Percentiles rank a stretch among this genome's conserved stretches.
Conservation (phyloP, 2,888 invertebrate species). For the Drosophila gaucha region DNA sequence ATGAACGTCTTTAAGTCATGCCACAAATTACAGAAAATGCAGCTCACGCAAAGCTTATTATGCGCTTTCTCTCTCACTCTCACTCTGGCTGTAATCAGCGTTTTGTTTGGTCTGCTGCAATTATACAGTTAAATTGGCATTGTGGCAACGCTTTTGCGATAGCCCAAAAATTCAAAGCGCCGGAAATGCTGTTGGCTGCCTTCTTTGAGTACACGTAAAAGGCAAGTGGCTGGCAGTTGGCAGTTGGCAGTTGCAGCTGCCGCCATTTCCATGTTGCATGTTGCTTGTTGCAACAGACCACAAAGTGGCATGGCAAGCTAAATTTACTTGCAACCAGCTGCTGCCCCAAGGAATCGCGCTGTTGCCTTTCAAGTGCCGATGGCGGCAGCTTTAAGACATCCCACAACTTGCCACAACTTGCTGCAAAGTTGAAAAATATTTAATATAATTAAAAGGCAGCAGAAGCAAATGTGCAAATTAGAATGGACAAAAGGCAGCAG, state of each 20-base stretch:
- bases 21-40: slow-evolving; percentile 42
- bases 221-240: slow-evolving; percentile 17
- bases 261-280: slow-evolving; percentile 65
- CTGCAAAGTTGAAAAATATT: slow-evolving; percentile 24
- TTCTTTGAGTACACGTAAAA: slow-evolving; percentile 23
- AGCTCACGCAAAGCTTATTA: slow-evolving; percentile 29
- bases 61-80: not conserved
- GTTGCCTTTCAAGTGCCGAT: slow-evolving; percentile 9
- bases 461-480: slow-evolving; percentile 38
- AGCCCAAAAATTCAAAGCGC: slow-evolving; percentile 14
- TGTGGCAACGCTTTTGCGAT: slow-evolving; percentile 28
- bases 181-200: slow-evolving; percentile 24
- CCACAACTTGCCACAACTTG: not conserved
- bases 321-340: slow-evolving; percentile 53
- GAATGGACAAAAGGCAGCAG: not conserved
- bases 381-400: slow-evolving; percentile 10
- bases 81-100: slow-evolving; percentile 25
- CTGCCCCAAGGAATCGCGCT: slow-evolving; percentile 11
- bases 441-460: slow-evolving; percentile 40
- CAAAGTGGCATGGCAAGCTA: slow-evolving; percentile 34
- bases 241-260: slow-evolving; percentile 52
- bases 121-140: slow-evolving; percentile 49
- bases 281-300: slow-evolving; percentile 50
- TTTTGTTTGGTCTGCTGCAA: slow-evolving; percentile 36
- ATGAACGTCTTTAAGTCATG: slow-evolving; percentile 39